These are phyloP conservation scores for Eulemur coronatus DNA, from an alignment of 2,797 vertebrate genomes.

Conservation along the genomic window DNA sequence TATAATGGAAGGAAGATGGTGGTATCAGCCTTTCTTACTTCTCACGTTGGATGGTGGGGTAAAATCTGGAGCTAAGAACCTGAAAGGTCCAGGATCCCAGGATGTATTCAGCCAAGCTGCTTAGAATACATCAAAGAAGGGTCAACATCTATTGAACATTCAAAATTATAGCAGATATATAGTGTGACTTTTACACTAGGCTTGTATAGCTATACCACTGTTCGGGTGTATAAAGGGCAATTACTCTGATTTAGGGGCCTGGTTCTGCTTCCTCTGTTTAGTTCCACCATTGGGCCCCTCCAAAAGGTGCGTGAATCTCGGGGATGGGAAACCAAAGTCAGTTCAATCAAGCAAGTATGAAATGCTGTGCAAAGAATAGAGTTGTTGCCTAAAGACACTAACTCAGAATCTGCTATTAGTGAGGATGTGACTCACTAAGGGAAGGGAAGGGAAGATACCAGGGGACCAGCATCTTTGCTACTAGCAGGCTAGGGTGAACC, in stretches of 20 bases:
- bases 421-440: neutral
- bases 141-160: neutral
- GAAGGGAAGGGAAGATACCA: too few relatives aligned
- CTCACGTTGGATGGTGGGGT: neutral
- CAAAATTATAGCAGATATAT: neutral
- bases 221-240: neutral
- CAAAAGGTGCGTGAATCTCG: neutral
- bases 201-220: neutral
- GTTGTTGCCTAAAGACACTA: neutral
- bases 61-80: neutral
- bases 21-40: neutral
- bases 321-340: neutral
- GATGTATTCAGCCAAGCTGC: neutral
- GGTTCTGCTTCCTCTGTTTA: neutral
- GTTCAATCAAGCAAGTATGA: neutral
- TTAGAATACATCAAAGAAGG: neutral
- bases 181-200: conserved; percentile 9
- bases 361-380: neutral
- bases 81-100: neutral
- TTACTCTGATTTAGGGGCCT: neutral
- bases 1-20: neutral
- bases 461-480: too few relatives aligned
- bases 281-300: neutral
- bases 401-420: neutral
- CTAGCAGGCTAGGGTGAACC: neutral